These are phyloP conservation scores for Calypte anna DNA, from an alignment of 2,113 vertebrate species.

Conservation along the genomic window DNA sequence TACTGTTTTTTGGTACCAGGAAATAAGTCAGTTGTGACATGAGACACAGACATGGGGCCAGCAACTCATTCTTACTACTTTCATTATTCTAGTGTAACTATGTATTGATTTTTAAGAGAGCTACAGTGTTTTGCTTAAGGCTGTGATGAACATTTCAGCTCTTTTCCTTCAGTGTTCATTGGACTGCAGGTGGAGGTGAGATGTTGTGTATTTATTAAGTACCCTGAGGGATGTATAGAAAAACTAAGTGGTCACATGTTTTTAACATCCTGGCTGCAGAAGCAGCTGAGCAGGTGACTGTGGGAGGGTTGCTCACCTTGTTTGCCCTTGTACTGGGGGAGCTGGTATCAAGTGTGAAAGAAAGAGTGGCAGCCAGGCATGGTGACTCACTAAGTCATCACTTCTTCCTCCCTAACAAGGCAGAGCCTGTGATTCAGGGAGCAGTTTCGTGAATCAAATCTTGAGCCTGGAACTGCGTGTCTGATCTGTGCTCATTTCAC, in stretches of 20 bases:
- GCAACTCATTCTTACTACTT: not conserved
- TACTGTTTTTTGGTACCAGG: not conserved
- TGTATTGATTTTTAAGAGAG: not conserved
- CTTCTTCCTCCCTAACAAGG: not conserved
- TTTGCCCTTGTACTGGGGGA: constrained; percentile 47
- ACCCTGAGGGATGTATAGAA: not conserved
- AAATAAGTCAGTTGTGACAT: not conserved
- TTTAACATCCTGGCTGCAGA: constrained; percentile 2
- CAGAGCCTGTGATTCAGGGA: not conserved
- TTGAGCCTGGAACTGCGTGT: not conserved
- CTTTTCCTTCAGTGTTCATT: not conserved
- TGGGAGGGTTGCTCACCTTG: not conserved
- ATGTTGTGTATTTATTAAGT: not conserved
- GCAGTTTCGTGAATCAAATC: constrained; percentile 3
- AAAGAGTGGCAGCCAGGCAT: constrained; percentile 43
- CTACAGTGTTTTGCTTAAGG: not conserved
- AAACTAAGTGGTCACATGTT: not conserved
- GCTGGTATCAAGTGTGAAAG: constrained; percentile 9
- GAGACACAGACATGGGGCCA: not conserved
- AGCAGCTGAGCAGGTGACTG: constrained; percentile 35
- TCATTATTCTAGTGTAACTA: not conserved
- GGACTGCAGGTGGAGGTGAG: not conserved
- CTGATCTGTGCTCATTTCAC: not conserved
- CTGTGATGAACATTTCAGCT: not conserved
- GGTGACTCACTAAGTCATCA: constrained; percentile 58